Evolutionary conservation across 2,888 invertebrate species (phyloP).

Genomic region (Lobophora halterata): DNA sequence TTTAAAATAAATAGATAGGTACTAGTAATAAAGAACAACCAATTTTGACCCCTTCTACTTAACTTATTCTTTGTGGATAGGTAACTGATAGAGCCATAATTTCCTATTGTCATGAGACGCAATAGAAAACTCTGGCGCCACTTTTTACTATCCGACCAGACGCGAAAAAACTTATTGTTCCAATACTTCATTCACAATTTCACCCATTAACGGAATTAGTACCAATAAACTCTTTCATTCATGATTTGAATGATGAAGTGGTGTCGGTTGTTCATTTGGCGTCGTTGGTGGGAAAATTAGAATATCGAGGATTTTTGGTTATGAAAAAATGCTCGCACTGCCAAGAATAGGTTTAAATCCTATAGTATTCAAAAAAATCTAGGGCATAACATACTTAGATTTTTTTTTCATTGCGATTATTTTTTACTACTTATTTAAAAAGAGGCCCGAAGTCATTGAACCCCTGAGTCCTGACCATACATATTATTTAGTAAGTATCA

Average conservation of each 20-base stretch:
- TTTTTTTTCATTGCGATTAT: no score
- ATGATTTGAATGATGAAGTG: constrained; percentile 22
- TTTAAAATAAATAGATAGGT: not conserved
- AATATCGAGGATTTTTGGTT: not conserved
- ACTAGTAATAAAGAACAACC: no score
- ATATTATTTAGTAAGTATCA: no score
- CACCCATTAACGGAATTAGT: constrained; percentile 53
- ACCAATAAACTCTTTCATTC: constrained; percentile 62
- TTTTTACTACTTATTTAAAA: no score
- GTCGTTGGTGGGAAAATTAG: constrained; percentile 25
- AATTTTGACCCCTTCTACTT: no score
- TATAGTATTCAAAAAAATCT: no score
- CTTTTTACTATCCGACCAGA: constrained; percentile 34
- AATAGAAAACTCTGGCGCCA: constrained; percentile 48
- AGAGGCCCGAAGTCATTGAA: no score
- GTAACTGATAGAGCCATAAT: constrained; percentile 4
- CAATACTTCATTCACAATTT: constrained; percentile 54
- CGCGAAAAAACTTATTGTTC: constrained; percentile 47
- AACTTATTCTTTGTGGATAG: no score
- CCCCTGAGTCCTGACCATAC: no score
- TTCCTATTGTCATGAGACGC: constrained; percentile 29
- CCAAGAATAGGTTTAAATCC: no score
- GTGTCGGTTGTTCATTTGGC: constrained; percentile 9
- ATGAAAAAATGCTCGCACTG: no score
- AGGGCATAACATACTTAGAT: no score